Base-by-base conservation (phyloP, 2,888 invertebrate genomes). In the Mesorhabditis spiculigera region DNA sequence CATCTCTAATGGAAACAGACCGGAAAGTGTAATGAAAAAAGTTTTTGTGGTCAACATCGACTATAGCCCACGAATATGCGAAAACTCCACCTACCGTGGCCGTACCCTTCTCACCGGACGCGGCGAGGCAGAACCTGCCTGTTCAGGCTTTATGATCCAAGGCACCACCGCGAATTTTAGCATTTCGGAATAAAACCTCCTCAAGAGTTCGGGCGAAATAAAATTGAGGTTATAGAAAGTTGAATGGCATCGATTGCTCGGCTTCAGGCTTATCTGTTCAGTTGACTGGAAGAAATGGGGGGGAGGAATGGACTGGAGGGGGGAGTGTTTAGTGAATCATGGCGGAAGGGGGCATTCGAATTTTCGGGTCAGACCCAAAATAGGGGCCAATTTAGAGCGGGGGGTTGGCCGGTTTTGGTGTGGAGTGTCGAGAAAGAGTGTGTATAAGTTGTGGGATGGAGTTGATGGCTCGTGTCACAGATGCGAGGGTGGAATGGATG, bases 131-230 rank as follows among this genome's bases (percentile, higher is more conserved):
- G 10, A 13, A n/a, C 58, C n/a, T n/a, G 58, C 58, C 8, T 28
- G 28, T 28, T 50, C 58, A 50, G 10, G 8, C n/a, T 50, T 50
- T 13, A 50, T 50, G 45, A 77, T 78, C 81, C 81, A 81, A 4
- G 80, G 80, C 4, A 78, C 80, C 6, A 81, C 79, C 3, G 81
- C 81, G 69, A 81, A 81, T 72, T 81, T 81, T 41, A 81, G 74
- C 81, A 81, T 81, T 66, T 68, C 70, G 28, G 28, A 28, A 28
- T 28, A 28, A 28, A 28, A 28, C 28, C 28, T 28, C 28, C 28
- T 28, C 28, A 28, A 28, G 28, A 28, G 28, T 28, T 28, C 28
- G 28, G 28, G 28, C 28, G 28, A 28, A 28, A 28, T 28, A 28
- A 28, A 28, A 28, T 28, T 28, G 28, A 28, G 28, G 28, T 28